Evolutionary conservation across 1,140 invertebrate genomes (phyloP).

Genomic region (Mizuhopecten yessoensis): DNA sequence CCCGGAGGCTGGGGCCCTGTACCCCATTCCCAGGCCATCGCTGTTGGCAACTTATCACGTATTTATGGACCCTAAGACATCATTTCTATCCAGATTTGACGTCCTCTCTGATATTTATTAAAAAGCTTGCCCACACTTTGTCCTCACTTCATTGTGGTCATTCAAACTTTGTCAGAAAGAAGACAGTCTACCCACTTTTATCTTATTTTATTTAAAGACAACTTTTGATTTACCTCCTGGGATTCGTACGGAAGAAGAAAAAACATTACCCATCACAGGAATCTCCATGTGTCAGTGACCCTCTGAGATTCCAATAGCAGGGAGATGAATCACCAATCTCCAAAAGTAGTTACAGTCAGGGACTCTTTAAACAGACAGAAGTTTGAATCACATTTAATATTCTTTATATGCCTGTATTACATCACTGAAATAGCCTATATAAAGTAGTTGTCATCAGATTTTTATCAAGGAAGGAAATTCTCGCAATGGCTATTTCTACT

Average conservation of each 20-base stretch:
- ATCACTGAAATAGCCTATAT: not conserved
- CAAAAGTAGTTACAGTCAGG: not conserved
- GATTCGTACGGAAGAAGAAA: not conserved
- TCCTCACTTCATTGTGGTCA: not conserved
- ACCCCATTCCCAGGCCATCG: not conserved
- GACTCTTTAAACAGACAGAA: not conserved
- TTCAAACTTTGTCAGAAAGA: not conserved
- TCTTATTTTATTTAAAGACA: not conserved
- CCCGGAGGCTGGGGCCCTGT: not conserved
- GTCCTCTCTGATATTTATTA: not conserved
- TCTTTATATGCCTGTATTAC: not conserved
- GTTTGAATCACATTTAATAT: not conserved
- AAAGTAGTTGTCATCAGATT: too few species aligned
- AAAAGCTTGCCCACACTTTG: not conserved
- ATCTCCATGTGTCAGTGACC: not conserved
- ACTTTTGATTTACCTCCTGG: not conserved
- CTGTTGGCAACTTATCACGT: not conserved
- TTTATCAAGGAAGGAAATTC: not conserved
- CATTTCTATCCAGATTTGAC: not conserved
- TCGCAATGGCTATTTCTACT: not conserved
- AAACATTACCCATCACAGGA: not conserved
- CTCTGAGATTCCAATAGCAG: not conserved
- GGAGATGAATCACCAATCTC: not conserved
- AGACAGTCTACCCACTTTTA: conserved; percentile 23
- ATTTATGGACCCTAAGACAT: not conserved